Evolutionary conservation across 2,113 vertebrate species (phyloP).

Genomic region (Pseudorhombus dupliciocellatus): DNA sequence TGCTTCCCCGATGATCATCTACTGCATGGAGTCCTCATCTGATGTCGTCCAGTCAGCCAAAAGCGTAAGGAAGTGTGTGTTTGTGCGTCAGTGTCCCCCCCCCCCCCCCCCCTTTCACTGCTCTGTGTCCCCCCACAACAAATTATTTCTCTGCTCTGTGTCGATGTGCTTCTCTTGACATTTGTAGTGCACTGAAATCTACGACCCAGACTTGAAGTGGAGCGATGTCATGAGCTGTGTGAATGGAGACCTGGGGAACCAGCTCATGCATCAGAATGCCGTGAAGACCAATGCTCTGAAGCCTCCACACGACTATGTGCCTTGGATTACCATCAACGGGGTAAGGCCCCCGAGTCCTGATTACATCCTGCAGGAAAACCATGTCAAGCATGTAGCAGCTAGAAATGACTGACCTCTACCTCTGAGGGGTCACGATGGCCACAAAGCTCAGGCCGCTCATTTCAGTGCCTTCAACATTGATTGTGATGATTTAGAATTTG

Average conservation of each 20-base stretch:
- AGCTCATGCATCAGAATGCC: constrained; percentile 91
- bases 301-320: constrained; percentile 88
- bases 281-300: constrained; percentile 78
- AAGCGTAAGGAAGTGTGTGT: constrained; percentile 72
- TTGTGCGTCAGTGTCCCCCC: not conserved
- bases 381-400: not conserved
- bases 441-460: not conserved
- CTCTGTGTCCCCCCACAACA: not conserved
- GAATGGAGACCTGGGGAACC: constrained; percentile 79
- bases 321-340: constrained; percentile 93
- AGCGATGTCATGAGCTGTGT: constrained; percentile 79
- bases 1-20: constrained; percentile 71
- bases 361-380: not conserved
- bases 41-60: constrained; percentile 79
- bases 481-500: not conserved
- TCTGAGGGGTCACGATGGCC: too few species aligned
- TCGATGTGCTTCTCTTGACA: not conserved
- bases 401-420: not conserved
- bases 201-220: constrained; percentile 48
- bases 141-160: not conserved
- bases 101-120: too few species aligned
- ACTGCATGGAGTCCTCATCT: constrained; percentile 86
- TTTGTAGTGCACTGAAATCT: constrained; percentile 83
- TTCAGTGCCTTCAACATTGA: not conserved
- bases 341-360: constrained; percentile 67